Conservation (phyloP, 2,888 invertebrate genomes). For the Argyresthia goedartella region DNA sequence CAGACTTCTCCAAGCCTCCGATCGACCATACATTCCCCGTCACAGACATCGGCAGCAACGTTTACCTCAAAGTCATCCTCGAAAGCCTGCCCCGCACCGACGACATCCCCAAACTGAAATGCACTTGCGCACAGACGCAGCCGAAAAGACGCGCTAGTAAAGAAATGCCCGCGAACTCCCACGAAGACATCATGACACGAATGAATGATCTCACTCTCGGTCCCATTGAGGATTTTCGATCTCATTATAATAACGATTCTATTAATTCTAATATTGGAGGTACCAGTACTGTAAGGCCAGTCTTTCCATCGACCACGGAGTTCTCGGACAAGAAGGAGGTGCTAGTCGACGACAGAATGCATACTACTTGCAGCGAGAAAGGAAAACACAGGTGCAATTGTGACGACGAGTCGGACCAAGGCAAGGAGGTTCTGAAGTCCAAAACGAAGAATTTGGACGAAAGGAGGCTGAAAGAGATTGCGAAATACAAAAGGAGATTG, state of each 20-base stretch:
- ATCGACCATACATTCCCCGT: constrained; percentile 80
- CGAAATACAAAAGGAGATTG: constrained; percentile 54
- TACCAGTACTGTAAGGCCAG: constrained; percentile 19
- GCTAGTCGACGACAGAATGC: constrained; percentile 78
- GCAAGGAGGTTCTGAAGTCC: constrained; percentile 29
- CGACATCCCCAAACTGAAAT: constrained; percentile 74
- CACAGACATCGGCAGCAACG: constrained; percentile 75
- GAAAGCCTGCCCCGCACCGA: constrained; percentile 82
- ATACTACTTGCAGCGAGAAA: constrained; percentile 77
- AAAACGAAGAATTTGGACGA: constrained; percentile 50
- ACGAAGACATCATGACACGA: constrained; percentile 49
- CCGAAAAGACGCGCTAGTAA: constrained; percentile 44
- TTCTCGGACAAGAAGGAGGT: constrained; percentile 14
- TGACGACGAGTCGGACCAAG: constrained; percentile 75
- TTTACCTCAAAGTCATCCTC: constrained; percentile 72
- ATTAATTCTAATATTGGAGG: constrained; percentile 32
- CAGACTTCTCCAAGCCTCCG: constrained; percentile 68
- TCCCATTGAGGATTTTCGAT: background rate
- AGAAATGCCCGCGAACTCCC: constrained; percentile 30
- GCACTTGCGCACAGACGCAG: constrained; percentile 37
- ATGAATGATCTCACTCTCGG: constrained; percentile 59
- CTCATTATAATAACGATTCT: constrained; percentile 16
- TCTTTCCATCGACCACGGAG: constrained; percentile 14
- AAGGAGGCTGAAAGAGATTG: constrained; percentile 52
- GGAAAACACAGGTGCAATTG: constrained; percentile 85